Percentiles rank a stretch among this genome's conserved stretches.
phyloP scores from a whole-genome alignment of 2,797 vertebrate species.

The Clarias platycephalus region DNA sequence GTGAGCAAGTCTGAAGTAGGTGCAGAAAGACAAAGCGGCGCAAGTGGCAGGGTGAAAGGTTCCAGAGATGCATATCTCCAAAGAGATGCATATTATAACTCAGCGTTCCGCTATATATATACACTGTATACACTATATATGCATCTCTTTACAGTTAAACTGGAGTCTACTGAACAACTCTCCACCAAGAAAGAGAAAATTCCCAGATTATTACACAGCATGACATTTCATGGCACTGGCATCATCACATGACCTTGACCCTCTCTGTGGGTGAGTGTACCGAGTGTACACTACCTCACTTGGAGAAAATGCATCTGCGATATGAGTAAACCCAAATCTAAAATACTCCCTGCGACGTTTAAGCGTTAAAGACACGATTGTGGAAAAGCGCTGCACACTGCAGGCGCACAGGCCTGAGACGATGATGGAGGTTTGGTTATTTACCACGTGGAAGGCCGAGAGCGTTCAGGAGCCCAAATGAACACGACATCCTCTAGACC shows the following conservation, averaged over 20 bases:
- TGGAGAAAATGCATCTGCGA: too few species aligned
- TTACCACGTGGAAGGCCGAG: constrained; percentile 25
- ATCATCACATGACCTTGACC: neutral
- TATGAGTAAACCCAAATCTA: neutral
- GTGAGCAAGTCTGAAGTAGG: neutral
- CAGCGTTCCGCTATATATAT: neutral
- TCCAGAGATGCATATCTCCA: neutral
- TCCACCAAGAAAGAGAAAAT: neutral
- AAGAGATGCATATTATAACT: neutral
- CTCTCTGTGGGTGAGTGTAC: neutral
- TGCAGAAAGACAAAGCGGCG: neutral
- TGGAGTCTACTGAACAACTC: neutral
- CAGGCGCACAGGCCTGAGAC: neutral
- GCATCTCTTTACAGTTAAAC: neutral
- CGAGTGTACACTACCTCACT: neutral
- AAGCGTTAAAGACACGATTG: neutral
- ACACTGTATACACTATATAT: too few species aligned
- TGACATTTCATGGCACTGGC: neutral
- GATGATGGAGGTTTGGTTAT: constrained; percentile 29
- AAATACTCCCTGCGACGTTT: neutral
- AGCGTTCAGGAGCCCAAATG: constrained; percentile 12
- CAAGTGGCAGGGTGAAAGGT: neutral
- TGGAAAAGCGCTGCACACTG: neutral
- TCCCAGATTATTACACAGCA: neutral
- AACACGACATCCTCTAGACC: neutral